These are phyloP conservation scores for Troides aeacus DNA, from an alignment of 2,888 invertebrate species.

Conservation along the genomic window DNA sequence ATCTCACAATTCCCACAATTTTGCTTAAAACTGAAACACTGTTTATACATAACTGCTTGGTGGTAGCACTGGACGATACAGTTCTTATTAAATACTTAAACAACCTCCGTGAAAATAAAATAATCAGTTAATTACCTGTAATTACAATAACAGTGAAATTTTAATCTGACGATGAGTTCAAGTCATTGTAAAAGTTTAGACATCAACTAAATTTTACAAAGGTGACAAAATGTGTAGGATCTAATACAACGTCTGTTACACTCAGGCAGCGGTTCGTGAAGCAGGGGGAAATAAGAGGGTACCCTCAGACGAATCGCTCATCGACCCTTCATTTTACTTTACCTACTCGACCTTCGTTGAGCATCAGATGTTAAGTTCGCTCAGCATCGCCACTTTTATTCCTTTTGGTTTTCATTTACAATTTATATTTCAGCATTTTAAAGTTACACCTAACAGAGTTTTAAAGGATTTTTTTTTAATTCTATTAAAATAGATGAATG, in stretches of 20 bases:
- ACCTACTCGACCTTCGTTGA: conserved; percentile 19
- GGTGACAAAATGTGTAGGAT: conserved; percentile 41
- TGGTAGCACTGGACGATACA: no score
- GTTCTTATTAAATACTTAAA: no score
- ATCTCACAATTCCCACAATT: no score
- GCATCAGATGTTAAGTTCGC: conserved; percentile 11
- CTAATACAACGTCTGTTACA: conserved; percentile 15
- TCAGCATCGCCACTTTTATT: background rate
- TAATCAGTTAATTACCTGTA: no score
- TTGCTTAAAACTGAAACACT: no score
- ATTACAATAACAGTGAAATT: background rate
- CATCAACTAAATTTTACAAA: background rate
- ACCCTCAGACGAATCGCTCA: conserved; percentile 13
- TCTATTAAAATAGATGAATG: no score
- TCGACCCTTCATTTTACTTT: conserved; percentile 17
- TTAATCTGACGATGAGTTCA: background rate
- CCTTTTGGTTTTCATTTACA: background rate
- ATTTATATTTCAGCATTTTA: background rate
- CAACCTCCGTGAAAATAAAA: no score
- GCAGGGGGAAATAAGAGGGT: conserved; percentile 9
- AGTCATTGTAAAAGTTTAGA: background rate
- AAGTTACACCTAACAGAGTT: background rate
- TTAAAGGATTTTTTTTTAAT: no score
- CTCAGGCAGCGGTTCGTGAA: conserved; percentile 9
- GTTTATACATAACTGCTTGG: no score